phyloP scores from a whole-genome alignment of 2,797 vertebrate genomes.

The Propithecus deckenii region DNA sequence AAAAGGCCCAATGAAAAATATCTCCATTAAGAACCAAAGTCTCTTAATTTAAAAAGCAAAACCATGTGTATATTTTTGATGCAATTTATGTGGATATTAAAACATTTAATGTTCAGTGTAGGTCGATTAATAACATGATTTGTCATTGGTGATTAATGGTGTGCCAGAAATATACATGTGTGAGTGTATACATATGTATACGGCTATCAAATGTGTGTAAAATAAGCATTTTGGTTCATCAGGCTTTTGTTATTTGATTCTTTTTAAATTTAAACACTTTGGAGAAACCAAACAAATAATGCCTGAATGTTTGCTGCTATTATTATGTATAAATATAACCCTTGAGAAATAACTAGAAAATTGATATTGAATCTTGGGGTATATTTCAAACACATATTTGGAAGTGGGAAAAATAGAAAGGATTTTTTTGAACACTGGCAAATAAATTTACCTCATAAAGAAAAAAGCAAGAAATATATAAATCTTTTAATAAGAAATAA shows the following conservation, averaged over 20 bases:
- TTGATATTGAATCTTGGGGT: constrained; percentile 71
- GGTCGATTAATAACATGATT: constrained; percentile 54
- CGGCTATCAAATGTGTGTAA: background rate
- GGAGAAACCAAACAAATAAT: constrained; percentile 40
- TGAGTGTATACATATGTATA: constrained; percentile 65
- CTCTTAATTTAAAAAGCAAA: constrained; percentile 41
- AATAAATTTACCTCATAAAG: constrained; percentile 77
- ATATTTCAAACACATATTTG: constrained; percentile 75
- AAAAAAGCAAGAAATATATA: constrained; percentile 78
- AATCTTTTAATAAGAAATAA: constrained; percentile 84
- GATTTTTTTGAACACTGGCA: constrained; percentile 76
- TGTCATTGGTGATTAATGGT: constrained; percentile 57
- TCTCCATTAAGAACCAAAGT: constrained; percentile 44
- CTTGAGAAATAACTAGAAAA: constrained; percentile 78
- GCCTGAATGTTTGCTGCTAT: constrained; percentile 53
- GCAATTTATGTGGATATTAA: constrained; percentile 47
- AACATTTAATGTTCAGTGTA: constrained; percentile 32
- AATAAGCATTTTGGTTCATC: background rate
- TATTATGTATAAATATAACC: constrained; percentile 65
- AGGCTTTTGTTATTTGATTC: constrained; percentile 56
- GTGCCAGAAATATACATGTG: background rate
- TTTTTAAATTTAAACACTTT: constrained; percentile 64
- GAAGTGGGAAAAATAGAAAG: constrained; percentile 73
- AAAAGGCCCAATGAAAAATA: constrained; percentile 46
- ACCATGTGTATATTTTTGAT: constrained; percentile 32